These are phyloP conservation scores for Drosophila virilis DNA, from an alignment of 1,140 invertebrate genomes.

Conservation along the genomic window DNA sequence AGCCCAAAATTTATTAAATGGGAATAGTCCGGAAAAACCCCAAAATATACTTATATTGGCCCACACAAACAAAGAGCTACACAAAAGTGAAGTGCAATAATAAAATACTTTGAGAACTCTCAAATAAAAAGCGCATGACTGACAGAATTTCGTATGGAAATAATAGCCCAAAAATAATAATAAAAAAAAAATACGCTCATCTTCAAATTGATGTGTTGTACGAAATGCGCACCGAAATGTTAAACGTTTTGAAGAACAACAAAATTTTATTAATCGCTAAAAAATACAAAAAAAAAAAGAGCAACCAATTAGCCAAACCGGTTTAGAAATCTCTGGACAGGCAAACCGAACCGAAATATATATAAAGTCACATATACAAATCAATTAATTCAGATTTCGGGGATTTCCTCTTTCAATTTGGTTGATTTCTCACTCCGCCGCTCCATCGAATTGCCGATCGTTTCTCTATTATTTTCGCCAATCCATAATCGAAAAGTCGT, in stretches of 20 bases:
- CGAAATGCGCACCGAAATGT: conserved; percentile 69
- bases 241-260: conserved; percentile 27
- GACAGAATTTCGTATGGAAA: neutral
- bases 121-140: conserved; percentile 5
- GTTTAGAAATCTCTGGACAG: conserved; percentile 47
- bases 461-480: conserved; percentile 44
- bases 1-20: conserved; percentile 38
- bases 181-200: neutral
- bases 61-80: conserved; percentile 25
- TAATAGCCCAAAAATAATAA: conserved; percentile 1
- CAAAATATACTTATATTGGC: conserved; percentile 21
- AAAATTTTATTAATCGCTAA: conserved; percentile 23
- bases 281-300: conserved; percentile 41
- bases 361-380: conserved; percentile 58
- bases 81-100: conserved; percentile 41
- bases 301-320: conserved; percentile 62
- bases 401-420: conserved; percentile 63
- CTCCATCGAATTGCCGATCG: neutral
- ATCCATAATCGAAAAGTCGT: conserved; percentile 73
- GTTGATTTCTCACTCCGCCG: conserved; percentile 13
- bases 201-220: conserved; percentile 41
- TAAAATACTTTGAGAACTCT: conserved; percentile 17
- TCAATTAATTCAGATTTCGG: conserved; percentile 79
- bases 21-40: conserved; percentile 26
- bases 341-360: conserved; percentile 32